Evolutionary conservation across 1,140 invertebrate genomes (phyloP), one percentile per base, ranked within the genome.

Genomic region (Drosophila ironensis): DNA sequence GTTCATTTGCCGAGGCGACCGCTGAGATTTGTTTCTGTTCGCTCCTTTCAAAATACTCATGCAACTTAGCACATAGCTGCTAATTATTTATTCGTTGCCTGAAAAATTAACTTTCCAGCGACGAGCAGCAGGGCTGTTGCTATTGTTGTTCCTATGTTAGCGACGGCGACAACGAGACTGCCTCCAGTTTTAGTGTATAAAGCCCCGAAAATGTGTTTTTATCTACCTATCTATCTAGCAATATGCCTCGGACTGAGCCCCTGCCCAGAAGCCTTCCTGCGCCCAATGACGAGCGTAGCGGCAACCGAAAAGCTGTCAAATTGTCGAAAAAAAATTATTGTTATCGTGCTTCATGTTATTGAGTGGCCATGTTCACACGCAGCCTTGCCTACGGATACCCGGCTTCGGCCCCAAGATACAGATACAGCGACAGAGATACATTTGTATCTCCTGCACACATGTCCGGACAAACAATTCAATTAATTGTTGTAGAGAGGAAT

Each of bases 61-160:
- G 50, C 37, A 84, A 88, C 67, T 88, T 88, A 88, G 72, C 84
- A 88, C 72, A 53, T 69, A 68, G 41, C 41, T 47, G 84, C 72
- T 88, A 88, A 88, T 88, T 88, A 88, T 64, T 80, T 86, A 80
- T 88, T 88, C 84, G 84, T 88, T 88, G 87, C 74, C 75, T 53
- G 74, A 88, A 80, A 88, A 88, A 88, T 88, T 88, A 88, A 87
- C 84, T 87, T 71, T 77, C 64, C 64, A 59, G 70, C 41, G 66
- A 33, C 9, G 33, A n/a, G n/a, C n/a, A n/a, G 16, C 30, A 33
- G n/a, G 30, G 7, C 30, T 33, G 11, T 33, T 33, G 42, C 25
- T 42, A 33, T 45, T 53, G 40, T 35, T 33, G 40, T 19, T 17
- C 9, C n/a, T n/a, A n/a, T n/a, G n/a, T n/a, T n/a, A 27, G 7